These are phyloP conservation scores for Amia ocellicauda DNA, from an alignment of 2,113 vertebrate species.

Conservation along the genomic window DNA sequence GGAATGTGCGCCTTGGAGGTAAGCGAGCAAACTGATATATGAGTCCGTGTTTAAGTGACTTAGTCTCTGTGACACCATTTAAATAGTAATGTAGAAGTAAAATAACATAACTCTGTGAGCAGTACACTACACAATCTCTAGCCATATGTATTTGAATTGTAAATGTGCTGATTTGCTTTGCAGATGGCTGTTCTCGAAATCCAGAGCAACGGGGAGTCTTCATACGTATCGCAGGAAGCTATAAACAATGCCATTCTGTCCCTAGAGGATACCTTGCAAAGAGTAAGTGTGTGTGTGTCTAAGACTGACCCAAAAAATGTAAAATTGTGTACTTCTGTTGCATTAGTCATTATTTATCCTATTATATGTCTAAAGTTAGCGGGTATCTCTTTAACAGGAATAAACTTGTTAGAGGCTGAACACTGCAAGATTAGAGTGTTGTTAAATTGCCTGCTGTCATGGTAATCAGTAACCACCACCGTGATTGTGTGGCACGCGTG, in stretches of 20 bases:
- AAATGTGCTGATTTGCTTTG: slow-evolving; percentile 7
- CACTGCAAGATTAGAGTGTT: too few species aligned
- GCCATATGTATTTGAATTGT: too few species aligned
- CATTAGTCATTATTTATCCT: neutral
- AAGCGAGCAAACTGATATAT: slow-evolving; percentile 43
- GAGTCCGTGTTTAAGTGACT: too few species aligned
- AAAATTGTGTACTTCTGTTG: slow-evolving; percentile 2
- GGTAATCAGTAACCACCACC: too few species aligned
- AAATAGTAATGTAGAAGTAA: neutral
- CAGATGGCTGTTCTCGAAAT: slow-evolving; percentile 99
- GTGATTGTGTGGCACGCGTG: too few species aligned
- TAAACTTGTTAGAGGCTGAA: too few species aligned
- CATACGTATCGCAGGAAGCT: slow-evolving; percentile 94
- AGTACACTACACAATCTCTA: neutral
- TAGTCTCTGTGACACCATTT: too few species aligned
- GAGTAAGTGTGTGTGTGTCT: slow-evolving; percentile 66
- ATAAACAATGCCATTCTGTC: slow-evolving; percentile 97
- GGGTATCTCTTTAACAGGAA: neutral
- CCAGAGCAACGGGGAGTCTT: slow-evolving; percentile 95
- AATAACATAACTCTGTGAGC: neutral
- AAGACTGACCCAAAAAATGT: too few species aligned
- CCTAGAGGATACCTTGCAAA: slow-evolving; percentile 90
- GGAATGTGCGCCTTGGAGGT: slow-evolving; percentile 99
- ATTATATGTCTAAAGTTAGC: slow-evolving; percentile 16
- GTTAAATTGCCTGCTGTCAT: too few species aligned